These are phyloP conservation scores for Brachypalpus laphriformis DNA, from an alignment of 2,888 invertebrate species.

Conservation along the genomic window DNA sequence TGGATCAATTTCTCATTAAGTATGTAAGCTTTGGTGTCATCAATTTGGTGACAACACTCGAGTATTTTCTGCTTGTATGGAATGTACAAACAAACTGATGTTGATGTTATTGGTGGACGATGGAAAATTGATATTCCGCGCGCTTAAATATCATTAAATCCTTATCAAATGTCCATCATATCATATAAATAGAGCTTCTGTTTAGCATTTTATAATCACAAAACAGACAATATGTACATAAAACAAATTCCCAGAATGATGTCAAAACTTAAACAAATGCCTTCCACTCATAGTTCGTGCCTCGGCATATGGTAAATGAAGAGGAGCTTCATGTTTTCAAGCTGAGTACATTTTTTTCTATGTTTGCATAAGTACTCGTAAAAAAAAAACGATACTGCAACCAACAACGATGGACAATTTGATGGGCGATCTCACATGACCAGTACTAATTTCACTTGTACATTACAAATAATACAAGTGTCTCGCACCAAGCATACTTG, in stretches of 20 bases:
- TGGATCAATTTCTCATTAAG: conserved; percentile 15
- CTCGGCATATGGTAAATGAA: neutral
- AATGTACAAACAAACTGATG: neutral
- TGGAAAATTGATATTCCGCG: conserved; percentile 23
- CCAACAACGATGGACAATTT: neutral
- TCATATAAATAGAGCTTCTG: neutral
- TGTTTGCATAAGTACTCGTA: neutral
- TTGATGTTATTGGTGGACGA: neutral
- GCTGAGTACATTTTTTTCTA: neutral
- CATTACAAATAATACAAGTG: neutral
- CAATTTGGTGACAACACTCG: neutral
- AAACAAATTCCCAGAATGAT: conserved; percentile 1
- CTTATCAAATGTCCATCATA: neutral
- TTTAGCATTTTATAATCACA: no score
- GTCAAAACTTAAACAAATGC: conserved; percentile 11
- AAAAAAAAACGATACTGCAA: neutral
- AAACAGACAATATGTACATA: no score
- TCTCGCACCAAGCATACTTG: conserved; percentile 14
- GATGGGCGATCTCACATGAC: conserved; percentile 28
- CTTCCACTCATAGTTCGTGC: neutral
- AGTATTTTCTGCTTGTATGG: neutral
- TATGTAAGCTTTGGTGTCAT: conserved; percentile 23
- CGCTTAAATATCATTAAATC: neutral
- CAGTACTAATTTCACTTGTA: conserved; percentile 12
- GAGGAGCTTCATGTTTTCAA: neutral